Evolutionary conservation across 1,140 invertebrate genomes (phyloP), one percentile per base, ranked within the genome.

Genomic region (Apocrypta bakeri): DNA sequence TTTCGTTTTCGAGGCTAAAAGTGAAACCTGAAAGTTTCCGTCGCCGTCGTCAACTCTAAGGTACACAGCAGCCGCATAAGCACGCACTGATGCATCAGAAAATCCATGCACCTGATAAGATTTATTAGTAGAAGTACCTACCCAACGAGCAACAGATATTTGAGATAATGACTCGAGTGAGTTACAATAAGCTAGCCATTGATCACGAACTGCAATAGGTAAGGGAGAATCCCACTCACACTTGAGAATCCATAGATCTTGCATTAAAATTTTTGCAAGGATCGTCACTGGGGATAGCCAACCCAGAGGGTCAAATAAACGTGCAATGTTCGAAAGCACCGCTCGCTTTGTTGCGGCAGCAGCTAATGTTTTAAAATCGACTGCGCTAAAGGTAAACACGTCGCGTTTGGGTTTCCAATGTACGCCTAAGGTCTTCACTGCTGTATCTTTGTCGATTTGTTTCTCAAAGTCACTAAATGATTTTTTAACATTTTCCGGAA

Each of bases 1-100:
- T 64, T 84, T 87, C 1, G 87, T 85, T 42, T 89, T 89, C 0
- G 82, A 73, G n/a, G 79, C 11, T 25, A 66, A 27, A 1, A 66
- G 14, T 48, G 68, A 33, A 7, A 21, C 29, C 4, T 81, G 24
- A 88, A 31, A 0, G 86, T 66, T 25, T 83, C 73, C 4, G 81
- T 29, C 2, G 25, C 71, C n/a, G 27, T 0, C 27, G 1, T 21
- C 27, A 33, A 73, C n/a, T 24, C 71, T 9, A 8, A 73, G 0
- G 11, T 73, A 73, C 1, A 42, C 37, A 2, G 37, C 71, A 21
- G 68, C 68, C 6, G 68, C 68, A 7, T 71, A 71, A 8, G 27
- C 68, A 21, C 68, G 27, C 9, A 12, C 14, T 8, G 68, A 71
- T 12, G 68, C 68, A 6, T 71, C 68, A 1, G 29, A 37, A 71